Evolutionary conservation across 2,113 vertebrate genomes (phyloP), one percentile per base, ranked within the genome.

Genomic region (Phyllostomus discolor): DNA sequence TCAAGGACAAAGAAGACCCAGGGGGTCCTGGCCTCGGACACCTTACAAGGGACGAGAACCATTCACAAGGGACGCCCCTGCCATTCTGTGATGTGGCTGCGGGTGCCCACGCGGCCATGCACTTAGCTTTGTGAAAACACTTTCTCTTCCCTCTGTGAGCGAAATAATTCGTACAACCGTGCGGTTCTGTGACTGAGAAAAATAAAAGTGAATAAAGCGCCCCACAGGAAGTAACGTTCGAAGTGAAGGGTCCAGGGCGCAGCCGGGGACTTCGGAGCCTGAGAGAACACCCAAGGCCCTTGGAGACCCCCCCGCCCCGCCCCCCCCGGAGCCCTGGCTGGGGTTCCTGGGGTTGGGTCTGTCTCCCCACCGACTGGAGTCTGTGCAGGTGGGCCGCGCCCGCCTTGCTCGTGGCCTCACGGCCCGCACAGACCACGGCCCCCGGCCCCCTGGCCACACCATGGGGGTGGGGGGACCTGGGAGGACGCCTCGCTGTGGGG

Each of bases 401-500:
- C 22, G 26, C 15, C n/a, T 43, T 20, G 12, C 15, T 6, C 5
- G 38, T 3, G 4, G 6, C 48, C 64, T 48, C 14, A 22, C 5
- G 8, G 15, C 57, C 70, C 82, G 15, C 5, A 12, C 10, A 4
- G 10, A 15, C 52, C 48, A 2, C 16, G 0, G 1, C 16, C 14
- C 10, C 8, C 48, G 28, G 1, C 35, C 26, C 11, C 24, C 1
- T 0, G 4, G 72, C 16, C 28, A 10, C 7, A 0, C 1, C 19
- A 2, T 3, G 4, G 14, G 22, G 38, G 38, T 41, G 38, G 38
- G 38, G 33, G 64, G 12, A 3, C 1, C 19, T 8, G 14, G 0
- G 16, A 43, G 78, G 62, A 57, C 28, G 0, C 5, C 20, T 22
- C 7, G 5, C 11, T 28, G 15, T 2, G 8, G 4, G 50, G 46